Percentiles rank a stretch among this genome's conserved stretches.
These are phyloP conservation scores for Rhynchophorus ferrugineus DNA, from an alignment of 1,140 invertebrate species.

Conservation along the genomic window DNA sequence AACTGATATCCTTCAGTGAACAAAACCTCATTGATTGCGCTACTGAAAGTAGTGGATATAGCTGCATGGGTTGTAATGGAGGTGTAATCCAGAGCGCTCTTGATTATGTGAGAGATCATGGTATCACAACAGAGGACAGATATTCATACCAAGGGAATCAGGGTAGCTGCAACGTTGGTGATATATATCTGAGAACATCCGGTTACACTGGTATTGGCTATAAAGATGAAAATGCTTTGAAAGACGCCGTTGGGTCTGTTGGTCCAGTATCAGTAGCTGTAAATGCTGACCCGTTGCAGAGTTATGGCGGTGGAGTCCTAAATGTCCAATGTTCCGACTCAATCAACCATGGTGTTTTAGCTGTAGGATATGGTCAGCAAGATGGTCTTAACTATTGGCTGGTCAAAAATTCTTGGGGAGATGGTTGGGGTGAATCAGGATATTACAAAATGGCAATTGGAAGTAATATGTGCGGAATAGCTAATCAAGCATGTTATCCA, in stretches of 20 bases:
- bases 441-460: slow-evolving; percentile 74
- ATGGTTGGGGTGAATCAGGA: slow-evolving; percentile 73
- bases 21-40: slow-evolving; percentile 97
- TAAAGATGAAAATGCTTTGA: too few species aligned
- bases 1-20: slow-evolving; percentile 85
- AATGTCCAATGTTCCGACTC: slow-evolving; percentile 47
- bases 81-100: slow-evolving; percentile 90
- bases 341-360: slow-evolving; percentile 80
- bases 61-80: slow-evolving; percentile 91
- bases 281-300: slow-evolving; percentile 47
- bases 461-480: background rate
- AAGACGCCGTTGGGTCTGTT: slow-evolving; percentile 48
- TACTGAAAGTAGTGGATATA: slow-evolving; percentile 64
- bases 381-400: slow-evolving; percentile 66
- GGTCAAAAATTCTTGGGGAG: slow-evolving; percentile 81
- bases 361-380: slow-evolving; percentile 71
- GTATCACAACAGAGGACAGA: slow-evolving; percentile 80
- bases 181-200: too few species aligned
- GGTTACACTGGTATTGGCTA: too few species aligned
- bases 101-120: slow-evolving; percentile 84
- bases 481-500: background rate
- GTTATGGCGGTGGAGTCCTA: slow-evolving; percentile 52
- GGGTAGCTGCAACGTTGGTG: too few species aligned
- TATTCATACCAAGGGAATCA: slow-evolving; percentile 80
- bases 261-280: slow-evolving; percentile 31